phyloP scores from a whole-genome alignment of 1,140 invertebrate genomes.

The Zaprionus ornatus region DNA sequence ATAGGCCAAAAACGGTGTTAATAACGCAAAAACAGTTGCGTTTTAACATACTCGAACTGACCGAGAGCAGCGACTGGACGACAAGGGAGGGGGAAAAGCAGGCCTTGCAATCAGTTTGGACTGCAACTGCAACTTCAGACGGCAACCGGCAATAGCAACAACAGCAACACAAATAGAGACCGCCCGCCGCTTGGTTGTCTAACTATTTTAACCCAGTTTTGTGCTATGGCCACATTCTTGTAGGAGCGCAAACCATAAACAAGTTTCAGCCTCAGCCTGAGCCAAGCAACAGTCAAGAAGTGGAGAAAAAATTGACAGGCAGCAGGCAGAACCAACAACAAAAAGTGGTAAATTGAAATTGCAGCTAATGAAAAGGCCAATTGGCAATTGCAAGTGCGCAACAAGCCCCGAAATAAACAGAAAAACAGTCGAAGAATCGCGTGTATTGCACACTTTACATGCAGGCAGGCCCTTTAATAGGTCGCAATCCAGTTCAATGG shows the following conservation, averaged over 20 bases:
- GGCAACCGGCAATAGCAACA: constrained; percentile 32
- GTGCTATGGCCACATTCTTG: constrained; percentile 57
- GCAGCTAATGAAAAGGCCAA: constrained; percentile 58
- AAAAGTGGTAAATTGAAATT: constrained; percentile 51
- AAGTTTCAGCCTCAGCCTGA: constrained; percentile 46
- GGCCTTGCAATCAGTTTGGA: constrained; percentile 44
- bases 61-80: not conserved
- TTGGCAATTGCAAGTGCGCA: constrained; percentile 52
- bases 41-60: constrained; percentile 31
- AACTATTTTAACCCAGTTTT: constrained; percentile 64
- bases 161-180: constrained; percentile 13
- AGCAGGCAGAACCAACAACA: constrained; percentile 22
- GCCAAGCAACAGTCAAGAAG: constrained; percentile 10
- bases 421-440: constrained; percentile 5
- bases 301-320: constrained; percentile 7
- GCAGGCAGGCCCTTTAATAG: constrained; percentile 32
- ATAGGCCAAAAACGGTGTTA: constrained; percentile 51
- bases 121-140: constrained; percentile 50
- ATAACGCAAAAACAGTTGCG: constrained; percentile 47
- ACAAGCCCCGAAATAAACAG: not conserved
- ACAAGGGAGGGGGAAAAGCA: constrained; percentile 7
- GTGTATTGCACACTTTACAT: not conserved
- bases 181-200: constrained; percentile 50
- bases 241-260: constrained; percentile 58
- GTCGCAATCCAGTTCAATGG: constrained; percentile 28